Percentiles rank a stretch among this genome's conserved stretches.
phyloP scores from a whole-genome alignment of 2,888 invertebrate species.

The Sarcophaga variegata region DNA sequence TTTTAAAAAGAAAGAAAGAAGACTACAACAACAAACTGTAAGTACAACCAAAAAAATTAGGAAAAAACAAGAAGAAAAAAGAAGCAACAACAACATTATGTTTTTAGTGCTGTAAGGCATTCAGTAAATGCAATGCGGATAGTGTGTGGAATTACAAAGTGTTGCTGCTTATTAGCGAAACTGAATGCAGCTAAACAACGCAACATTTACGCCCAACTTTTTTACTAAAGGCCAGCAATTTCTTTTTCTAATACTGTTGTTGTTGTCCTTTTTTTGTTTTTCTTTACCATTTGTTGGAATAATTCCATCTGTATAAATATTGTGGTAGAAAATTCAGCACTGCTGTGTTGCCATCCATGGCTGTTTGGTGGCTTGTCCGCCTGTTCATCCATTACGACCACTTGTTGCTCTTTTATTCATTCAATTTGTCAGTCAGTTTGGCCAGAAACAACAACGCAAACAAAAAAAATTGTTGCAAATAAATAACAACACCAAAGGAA shows the following conservation, averaged over 20 bases:
- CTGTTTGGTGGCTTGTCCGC: conserved; percentile 64
- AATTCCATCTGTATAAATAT: conserved; percentile 66
- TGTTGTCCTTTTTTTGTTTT: not conserved
- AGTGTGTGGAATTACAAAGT: conserved; percentile 29
- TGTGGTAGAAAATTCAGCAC: conserved; percentile 55
- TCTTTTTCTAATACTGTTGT: not conserved
- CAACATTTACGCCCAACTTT: conserved; percentile 69
- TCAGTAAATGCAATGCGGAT: conserved; percentile 44
- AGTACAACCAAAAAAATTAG: not conserved
- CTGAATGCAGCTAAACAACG: conserved; percentile 65
- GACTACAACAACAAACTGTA: conserved; percentile 17
- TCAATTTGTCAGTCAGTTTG: conserved; percentile 81
- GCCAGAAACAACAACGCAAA: conserved; percentile 16
- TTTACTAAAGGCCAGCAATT: conserved; percentile 58
- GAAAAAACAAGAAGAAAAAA: not conserved
- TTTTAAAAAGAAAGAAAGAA: not conserved
- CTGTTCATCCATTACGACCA: conserved; percentile 74
- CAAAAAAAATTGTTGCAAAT: conserved; percentile 54
- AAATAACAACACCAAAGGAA: conserved; percentile 55
- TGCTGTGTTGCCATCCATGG: conserved; percentile 57
- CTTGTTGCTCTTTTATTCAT: conserved; percentile 81
- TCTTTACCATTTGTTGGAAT: conserved; percentile 35
- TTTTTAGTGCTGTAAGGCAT: conserved; percentile 54
- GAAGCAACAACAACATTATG: conserved; percentile 23
- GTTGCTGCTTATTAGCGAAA: conserved; percentile 69